phyloP scores from a whole-genome alignment of 2,888 invertebrate species.

The Villa cingulata region DNA sequence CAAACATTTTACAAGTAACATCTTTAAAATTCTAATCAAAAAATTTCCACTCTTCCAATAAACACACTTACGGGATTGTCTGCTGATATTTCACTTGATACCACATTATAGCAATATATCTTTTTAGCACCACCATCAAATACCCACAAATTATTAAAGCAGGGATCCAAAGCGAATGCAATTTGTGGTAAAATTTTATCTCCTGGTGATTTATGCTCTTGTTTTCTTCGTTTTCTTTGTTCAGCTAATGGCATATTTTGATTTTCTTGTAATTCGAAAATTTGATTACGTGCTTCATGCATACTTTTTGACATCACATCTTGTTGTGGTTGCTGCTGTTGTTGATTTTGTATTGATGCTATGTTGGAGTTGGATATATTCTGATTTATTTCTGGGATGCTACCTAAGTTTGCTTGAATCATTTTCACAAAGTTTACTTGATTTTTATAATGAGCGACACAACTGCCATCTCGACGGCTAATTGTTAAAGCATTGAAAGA shows the following conservation, averaged over 20 bases:
- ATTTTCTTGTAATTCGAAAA: constrained; percentile 30
- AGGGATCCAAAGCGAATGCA: constrained; percentile 57
- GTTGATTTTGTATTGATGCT: constrained; percentile 1
- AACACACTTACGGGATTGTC: constrained; percentile 22
- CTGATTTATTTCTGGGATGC: constrained; percentile 30
- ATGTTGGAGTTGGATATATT: constrained; percentile 22
- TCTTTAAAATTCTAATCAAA: no score
- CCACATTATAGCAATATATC: constrained; percentile 67
- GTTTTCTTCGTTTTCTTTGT: constrained; percentile 20
- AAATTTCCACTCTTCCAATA: background rate
- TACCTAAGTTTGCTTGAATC: constrained; percentile 43
- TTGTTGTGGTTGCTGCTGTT: constrained; percentile 9
- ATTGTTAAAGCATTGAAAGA: constrained; percentile 80
- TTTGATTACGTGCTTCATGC: constrained; percentile 34
- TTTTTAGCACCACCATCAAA: constrained; percentile 51
- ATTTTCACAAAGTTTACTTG: constrained; percentile 69
- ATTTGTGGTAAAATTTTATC: constrained; percentile 31
- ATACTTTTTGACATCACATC: constrained; percentile 32
- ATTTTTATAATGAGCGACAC: constrained; percentile 69
- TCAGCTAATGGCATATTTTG: constrained; percentile 17
- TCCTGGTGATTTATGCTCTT: constrained; percentile 16
- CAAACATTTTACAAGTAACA: background rate
- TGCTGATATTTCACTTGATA: constrained; percentile 53
- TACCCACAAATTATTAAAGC: constrained; percentile 89
- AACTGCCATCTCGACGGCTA: constrained; percentile 76